These are phyloP conservation scores for Vanessa tameamea DNA, from an alignment of 1,140 invertebrate species.

Conservation along the genomic window DNA sequence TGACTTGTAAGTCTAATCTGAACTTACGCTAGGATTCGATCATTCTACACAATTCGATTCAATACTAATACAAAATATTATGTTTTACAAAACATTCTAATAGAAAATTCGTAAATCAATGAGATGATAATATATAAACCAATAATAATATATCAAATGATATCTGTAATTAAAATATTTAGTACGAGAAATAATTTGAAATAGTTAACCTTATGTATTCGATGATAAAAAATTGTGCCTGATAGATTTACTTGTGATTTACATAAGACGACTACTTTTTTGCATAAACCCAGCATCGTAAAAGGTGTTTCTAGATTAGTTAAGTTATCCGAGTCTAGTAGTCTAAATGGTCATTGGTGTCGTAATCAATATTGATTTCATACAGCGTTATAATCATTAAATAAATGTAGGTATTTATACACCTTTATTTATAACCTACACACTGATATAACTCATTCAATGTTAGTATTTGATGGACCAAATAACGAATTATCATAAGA, in stretches of 20 bases:
- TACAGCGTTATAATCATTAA: conserved; percentile 20
- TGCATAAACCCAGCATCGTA: conserved; percentile 41
- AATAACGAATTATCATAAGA: neutral
- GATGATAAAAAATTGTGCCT: conserved; percentile 28
- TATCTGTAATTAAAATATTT: conserved; percentile 3
- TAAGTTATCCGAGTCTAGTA: conserved; percentile 37
- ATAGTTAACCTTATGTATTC: conserved; percentile 9
- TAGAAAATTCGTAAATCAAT: too few relatives aligned
- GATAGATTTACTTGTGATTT: conserved; percentile 39
- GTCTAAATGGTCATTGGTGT: conserved; percentile 35
- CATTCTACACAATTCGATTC: too few relatives aligned
- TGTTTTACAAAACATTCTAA: too few relatives aligned
- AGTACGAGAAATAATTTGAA: conserved; percentile 6
- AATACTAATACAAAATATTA: too few relatives aligned
- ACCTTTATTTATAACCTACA: conserved; percentile 4
- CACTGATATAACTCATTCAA: neutral
- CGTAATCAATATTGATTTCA: conserved; percentile 36
- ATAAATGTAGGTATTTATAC: too few relatives aligned
- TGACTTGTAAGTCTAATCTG: too few relatives aligned
- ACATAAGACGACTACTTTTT: conserved; percentile 46
- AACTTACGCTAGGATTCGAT: too few relatives aligned
- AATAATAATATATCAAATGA: neutral
- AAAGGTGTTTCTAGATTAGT: conserved; percentile 42
- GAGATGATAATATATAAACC: too few relatives aligned
- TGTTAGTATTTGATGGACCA: neutral